phyloP scores from a whole-genome alignment of 2,113 vertebrate species.

The Myrmecophaga tridactyla region DNA sequence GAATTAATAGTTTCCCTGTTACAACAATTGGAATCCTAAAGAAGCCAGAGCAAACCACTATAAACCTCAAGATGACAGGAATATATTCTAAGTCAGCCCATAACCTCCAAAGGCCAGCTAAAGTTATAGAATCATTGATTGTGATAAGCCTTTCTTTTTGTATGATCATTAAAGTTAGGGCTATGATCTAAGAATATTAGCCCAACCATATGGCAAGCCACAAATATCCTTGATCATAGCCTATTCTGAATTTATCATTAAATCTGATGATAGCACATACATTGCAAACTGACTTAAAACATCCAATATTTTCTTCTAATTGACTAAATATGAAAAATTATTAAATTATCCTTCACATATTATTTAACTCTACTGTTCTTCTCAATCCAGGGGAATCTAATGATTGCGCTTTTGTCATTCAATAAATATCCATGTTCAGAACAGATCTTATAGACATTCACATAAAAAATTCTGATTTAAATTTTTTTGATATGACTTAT shows the following conservation, averaged over 20 bases:
- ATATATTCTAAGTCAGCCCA: too few species aligned
- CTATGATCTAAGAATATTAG: not conserved
- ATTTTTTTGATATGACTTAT: too few species aligned
- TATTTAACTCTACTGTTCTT: not conserved
- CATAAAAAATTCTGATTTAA: too few species aligned
- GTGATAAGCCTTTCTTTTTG: not conserved
- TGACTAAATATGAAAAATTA: too few species aligned
- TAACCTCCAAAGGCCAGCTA: not conserved
- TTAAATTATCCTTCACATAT: too few species aligned
- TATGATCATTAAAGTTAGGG: not conserved
- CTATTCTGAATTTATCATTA: too few species aligned
- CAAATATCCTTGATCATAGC: not conserved
- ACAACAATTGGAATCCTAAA: not conserved
- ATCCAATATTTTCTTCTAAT: too few species aligned
- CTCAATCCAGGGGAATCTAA: not conserved
- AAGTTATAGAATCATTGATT: not conserved
- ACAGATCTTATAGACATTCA: not conserved
- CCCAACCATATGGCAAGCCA: not conserved
- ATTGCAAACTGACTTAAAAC: too few species aligned
- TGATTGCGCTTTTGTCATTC: not conserved
- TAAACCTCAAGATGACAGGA: not conserved
- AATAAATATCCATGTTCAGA: not conserved
- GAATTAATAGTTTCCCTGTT: not conserved
- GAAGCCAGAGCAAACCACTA: not conserved
- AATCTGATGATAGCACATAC: too few species aligned